Conservation (phyloP, 2,113 vertebrate species). For the Beaufortia kweichowensis region DNA sequence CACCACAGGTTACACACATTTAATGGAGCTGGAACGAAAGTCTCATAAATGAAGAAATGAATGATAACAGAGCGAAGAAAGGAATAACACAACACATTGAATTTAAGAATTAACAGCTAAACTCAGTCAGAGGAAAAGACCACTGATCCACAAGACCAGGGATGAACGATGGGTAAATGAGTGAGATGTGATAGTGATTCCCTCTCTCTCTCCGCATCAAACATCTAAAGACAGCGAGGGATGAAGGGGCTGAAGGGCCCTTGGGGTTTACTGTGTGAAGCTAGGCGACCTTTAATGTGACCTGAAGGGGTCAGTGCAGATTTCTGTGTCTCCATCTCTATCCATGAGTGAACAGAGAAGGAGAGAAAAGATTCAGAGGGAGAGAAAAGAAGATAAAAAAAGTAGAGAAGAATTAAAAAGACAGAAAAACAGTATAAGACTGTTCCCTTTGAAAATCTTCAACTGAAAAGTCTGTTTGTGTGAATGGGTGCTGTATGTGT, state of each 20-base stretch:
- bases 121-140: constrained; percentile 13
- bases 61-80: neutral
- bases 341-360: constrained; percentile 31
- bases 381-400: constrained; percentile 21
- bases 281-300: constrained; percentile 75
- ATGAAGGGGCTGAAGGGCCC: constrained; percentile 57
- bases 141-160: constrained; percentile 32
- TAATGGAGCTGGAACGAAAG: neutral
- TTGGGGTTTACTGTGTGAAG: constrained; percentile 65
- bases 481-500: constrained; percentile 41
- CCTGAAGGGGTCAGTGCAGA: constrained; percentile 74
- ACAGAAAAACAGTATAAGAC: constrained; percentile 40
- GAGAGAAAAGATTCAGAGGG: constrained; percentile 34
- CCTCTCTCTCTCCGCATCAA: constrained; percentile 33
- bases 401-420: constrained; percentile 42
- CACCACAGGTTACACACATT: neutral
- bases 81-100: neutral
- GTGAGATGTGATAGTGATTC: constrained; percentile 37
- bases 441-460: constrained; percentile 66
- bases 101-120: constrained; percentile 12
- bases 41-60: constrained; percentile 1
- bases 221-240: constrained; percentile 50
- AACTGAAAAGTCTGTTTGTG: constrained; percentile 36
- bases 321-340: constrained; percentile 62
- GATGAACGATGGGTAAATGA: constrained; percentile 32